Evolutionary conservation across 2,797 vertebrate species (phyloP), one percentile per base, ranked within the genome.

Genomic region (Pseudotriccus pelzelni): DNA sequence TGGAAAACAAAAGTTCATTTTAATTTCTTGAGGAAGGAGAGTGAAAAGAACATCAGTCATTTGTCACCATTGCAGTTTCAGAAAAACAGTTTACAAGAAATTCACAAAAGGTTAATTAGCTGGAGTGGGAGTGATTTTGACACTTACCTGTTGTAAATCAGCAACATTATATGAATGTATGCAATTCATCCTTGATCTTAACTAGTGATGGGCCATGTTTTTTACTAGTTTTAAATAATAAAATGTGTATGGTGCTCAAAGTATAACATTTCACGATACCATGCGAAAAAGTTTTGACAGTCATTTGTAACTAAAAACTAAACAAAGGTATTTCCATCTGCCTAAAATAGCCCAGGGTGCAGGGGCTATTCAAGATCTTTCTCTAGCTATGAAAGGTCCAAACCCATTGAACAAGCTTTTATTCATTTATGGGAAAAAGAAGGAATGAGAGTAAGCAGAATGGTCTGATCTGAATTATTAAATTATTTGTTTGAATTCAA

Each of bases 21-120:
- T 77, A 80, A 94, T 91, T 91, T 96, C 47, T 89, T 68, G 43
- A 2, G 4, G 72, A 93, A 90, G 70, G 12, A 80, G 49, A 86
- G 22, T n/a, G 60, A 84, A 66, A 95, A 85, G 27, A 56, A 63
- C 34, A 74, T 79, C 63, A 89, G 7, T 30, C 28, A 44, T 92
- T 96, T 92, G 37, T 82, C 75, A 92, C 8, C 9, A 47, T 52
- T 63, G 32, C 30, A 69, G 30, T 67, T 72, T 82, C 3, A 5
- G 63, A 70, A 82, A 92, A 90, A 41, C 4, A 12, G 4, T 75
- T 86, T 73, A 67, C 70, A 90, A 76, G 47, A 82, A 84, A 93
- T 94, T 92, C 63, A 69, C 28, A 62, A 75, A 86, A 96, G 47
- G 41, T 95, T 89, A 84, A 93, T 90, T 77, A 82, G 27, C 32